These are phyloP conservation scores for Mustela lutreola DNA, from an alignment of 2,113 vertebrate species.

Conservation along the genomic window DNA sequence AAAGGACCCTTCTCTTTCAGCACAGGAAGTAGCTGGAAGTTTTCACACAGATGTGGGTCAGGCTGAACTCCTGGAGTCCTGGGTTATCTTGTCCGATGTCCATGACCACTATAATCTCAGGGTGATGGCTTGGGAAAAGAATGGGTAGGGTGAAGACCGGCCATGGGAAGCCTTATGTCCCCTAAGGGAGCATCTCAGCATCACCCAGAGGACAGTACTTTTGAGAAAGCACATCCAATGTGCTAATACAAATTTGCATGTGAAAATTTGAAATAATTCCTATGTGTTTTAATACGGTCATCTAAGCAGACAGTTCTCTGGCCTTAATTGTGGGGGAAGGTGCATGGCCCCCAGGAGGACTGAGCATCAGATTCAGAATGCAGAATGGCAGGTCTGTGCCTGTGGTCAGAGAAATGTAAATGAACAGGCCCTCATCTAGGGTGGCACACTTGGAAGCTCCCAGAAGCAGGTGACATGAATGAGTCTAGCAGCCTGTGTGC, in stretches of 20 bases:
- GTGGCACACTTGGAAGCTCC: not conserved
- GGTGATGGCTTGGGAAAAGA: not conserved
- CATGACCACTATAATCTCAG: not conserved
- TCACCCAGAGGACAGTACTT: not conserved
- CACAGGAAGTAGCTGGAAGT: not conserved
- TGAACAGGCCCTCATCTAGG: not conserved
- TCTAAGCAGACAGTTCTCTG: not conserved
- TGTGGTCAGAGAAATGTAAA: no score
- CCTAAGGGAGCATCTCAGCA: not conserved
- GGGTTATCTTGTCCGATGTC: not conserved
- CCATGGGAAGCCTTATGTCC: not conserved
- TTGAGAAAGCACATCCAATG: not conserved
- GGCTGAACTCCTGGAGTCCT: not conserved
- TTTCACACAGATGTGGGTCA: not conserved
- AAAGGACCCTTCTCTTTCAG: not conserved
- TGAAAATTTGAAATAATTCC: not conserved
- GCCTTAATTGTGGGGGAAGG: not conserved
- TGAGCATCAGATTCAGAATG: not conserved
- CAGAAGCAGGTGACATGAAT: not conserved
- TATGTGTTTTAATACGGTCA: not conserved
- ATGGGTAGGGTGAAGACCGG: not conserved
- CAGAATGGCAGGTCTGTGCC: not conserved
- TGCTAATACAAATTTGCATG: not conserved
- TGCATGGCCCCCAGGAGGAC: accelerated
- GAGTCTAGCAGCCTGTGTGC: no score